A percentile compares a stretch with the other conserved stretches of the same genome.
These are phyloP conservation scores for Piliocolobus tephrosceles DNA, from an alignment of 2,113 vertebrate species.

Conservation along the genomic window DNA sequence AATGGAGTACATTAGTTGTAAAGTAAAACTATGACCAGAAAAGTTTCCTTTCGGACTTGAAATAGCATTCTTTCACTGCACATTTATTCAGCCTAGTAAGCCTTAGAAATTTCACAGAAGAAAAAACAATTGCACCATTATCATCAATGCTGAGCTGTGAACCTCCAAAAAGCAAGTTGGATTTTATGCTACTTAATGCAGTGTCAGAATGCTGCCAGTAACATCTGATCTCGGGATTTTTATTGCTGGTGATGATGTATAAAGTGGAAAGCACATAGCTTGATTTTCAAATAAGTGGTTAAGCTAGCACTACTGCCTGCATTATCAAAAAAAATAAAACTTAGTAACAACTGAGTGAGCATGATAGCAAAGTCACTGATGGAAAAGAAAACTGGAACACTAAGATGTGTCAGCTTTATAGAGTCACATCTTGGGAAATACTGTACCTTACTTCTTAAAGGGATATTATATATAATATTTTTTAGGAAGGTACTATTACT, in stretches of 20 bases:
- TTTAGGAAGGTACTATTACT: neutral
- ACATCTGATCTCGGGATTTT: conserved; percentile 32
- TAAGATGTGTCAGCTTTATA: neutral
- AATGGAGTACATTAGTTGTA: neutral
- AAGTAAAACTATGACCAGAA: neutral
- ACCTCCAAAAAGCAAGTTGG: conserved; percentile 31
- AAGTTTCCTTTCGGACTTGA: neutral
- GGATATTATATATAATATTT: neutral
- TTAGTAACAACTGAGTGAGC: neutral
- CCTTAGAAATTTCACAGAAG: conserved; percentile 45
- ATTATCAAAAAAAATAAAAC: conserved; percentile 2
- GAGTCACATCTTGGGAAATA: neutral
- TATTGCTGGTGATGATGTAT: conserved; percentile 37
- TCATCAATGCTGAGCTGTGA: conserved; percentile 49
- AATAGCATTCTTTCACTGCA: neutral
- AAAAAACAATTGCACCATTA: conserved; percentile 51
- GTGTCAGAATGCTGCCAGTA: conserved; percentile 35
- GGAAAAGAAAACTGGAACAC: neutral
- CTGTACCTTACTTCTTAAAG: neutral
- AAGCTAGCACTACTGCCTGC: conserved; percentile 58
- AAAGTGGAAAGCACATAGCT: conserved; percentile 56
- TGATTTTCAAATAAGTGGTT: conserved; percentile 62
- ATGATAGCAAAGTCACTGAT: conserved; percentile 55
- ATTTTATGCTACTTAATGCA: neutral
- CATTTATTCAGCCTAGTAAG: neutral